phyloP scores from a whole-genome alignment of 2,888 invertebrate species.

The Andrena camellia region DNA sequence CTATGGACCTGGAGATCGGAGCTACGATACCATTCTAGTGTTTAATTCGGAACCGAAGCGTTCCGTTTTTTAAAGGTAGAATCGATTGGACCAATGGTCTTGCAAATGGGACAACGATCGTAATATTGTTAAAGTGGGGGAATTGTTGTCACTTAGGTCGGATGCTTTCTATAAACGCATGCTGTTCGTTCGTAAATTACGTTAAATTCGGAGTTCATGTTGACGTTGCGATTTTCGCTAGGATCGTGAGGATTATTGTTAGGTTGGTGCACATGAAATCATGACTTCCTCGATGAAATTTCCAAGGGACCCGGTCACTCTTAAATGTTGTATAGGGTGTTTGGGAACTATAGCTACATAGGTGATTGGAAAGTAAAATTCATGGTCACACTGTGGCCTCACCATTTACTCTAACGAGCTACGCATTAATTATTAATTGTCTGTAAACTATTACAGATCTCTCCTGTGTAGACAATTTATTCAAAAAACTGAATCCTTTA shows the following conservation, averaged over 20 bases:
- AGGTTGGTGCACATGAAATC: constrained; percentile 12
- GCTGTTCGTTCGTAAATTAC: constrained; percentile 19
- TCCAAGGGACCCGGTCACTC: background rate
- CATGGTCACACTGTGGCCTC: background rate
- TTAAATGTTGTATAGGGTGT: background rate
- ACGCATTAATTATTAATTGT: no score
- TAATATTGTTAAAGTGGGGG: constrained; percentile 24
- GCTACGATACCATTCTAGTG: constrained; percentile 78
- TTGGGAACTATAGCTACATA: background rate
- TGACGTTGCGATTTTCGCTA: constrained; percentile 18
- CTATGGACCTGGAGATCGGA: constrained; percentile 72
- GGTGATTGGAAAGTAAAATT: no score
- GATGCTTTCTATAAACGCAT: background rate
- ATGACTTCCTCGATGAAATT: background rate
- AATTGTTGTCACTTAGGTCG: constrained; percentile 26
- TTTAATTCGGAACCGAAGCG: constrained; percentile 24
- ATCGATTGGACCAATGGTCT: constrained; percentile 40
- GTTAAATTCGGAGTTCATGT: constrained; percentile 10
- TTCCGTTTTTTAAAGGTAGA: background rate
- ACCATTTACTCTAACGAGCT: no score
- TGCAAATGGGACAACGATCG: constrained; percentile 14
- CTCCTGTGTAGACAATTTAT: no score
- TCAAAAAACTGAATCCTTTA: no score
- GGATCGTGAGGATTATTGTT: constrained; percentile 1
- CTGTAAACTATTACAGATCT: background rate